Evolutionary conservation across 2,888 invertebrate genomes (phyloP), one percentile per base, ranked within the genome.

Genomic region (Macroteleia sp.): DNA sequence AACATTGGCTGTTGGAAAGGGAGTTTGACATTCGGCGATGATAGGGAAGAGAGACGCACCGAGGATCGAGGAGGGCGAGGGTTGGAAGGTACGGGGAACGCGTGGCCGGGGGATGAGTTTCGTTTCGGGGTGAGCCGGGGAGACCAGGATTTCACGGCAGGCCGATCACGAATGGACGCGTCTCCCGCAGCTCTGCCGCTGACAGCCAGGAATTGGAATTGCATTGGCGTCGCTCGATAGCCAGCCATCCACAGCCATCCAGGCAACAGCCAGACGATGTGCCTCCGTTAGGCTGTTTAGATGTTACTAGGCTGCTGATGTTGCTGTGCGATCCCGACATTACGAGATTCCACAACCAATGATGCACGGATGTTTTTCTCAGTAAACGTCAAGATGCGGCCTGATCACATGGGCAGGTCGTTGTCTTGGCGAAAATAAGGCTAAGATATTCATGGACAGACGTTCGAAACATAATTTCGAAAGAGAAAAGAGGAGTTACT

Each of bases 171-270:
- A 91, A 91, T 91, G 89, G 91, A 90, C 90, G 90, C 89, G 91
- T 80, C 83, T 90, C 90, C 89, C 90, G 88, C 88, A 88, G 90
- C 86, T 89, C 91, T 91, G 91, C 88, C 88, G 90, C 90, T 91
- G 91, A 91, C 91, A 91, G 91, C 90, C 89, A 91, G 90, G 91
- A 91, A 91, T 91, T 91, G 91, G 91, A 91, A 91, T 91, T 90
- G 91, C 91, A 91, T 91, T 90, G 90, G 91, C 90, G 88, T 89
- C 91, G 91, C 90, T 91, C 91, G 91, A 91, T 91, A 91, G 90
- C 88, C 89, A 89, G 83, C 87, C 89, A 87, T 83, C 82, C 83
- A 84, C 89, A 89, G 83, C 87, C 89, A 87, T 83, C 82, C 83
- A 84, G 84, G 80, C 82, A 83, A 50, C 67, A 69, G 71, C 67